Percentiles rank a stretch among this genome's conserved stretches.
phyloP scores from a whole-genome alignment of 2,888 invertebrate species.

The Liodrosophila aerea region DNA sequence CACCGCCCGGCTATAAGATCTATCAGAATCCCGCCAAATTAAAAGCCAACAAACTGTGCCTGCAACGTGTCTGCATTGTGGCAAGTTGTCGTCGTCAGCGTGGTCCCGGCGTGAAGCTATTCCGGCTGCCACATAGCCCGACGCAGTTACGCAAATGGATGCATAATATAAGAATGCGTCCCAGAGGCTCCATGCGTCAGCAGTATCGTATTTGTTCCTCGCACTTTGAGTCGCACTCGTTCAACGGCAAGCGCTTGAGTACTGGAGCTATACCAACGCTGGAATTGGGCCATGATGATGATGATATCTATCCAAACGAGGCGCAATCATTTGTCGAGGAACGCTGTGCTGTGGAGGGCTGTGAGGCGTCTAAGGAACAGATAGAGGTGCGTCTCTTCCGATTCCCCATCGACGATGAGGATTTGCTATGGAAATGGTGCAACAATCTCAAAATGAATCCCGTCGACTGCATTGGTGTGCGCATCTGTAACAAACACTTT shows the following conservation, averaged over 20 bases:
- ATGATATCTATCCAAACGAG: slow-evolving; percentile 76
- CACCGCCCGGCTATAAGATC: slow-evolving; percentile 75
- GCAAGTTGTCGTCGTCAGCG: slow-evolving; percentile 73
- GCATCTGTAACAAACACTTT: slow-evolving; percentile 79
- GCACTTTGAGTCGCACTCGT: slow-evolving; percentile 79
- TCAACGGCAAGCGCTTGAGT: slow-evolving; percentile 71
- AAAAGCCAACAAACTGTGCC: slow-evolving; percentile 68
- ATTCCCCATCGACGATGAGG: slow-evolving; percentile 78
- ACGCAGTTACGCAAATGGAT: slow-evolving; percentile 75
- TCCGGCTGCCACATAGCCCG: slow-evolving; percentile 74
- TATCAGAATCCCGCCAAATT: slow-evolving; percentile 79
- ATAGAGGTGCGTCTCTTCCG: slow-evolving; percentile 74
- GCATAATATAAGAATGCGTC: slow-evolving; percentile 73
- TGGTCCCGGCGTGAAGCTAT: slow-evolving; percentile 72
- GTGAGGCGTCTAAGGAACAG: slow-evolving; percentile 66
- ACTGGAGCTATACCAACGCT: slow-evolving; percentile 78
- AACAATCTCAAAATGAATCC: slow-evolving; percentile 79
- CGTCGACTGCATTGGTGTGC: slow-evolving; percentile 73
- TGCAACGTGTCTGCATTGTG: slow-evolving; percentile 73
- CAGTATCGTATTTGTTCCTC: slow-evolving; percentile 75
- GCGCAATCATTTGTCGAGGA: slow-evolving; percentile 73
- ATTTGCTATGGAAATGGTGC: slow-evolving; percentile 78
- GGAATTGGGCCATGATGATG: slow-evolving; percentile 70
- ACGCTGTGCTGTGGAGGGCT: slow-evolving; percentile 69
- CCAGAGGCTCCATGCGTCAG: slow-evolving; percentile 63